Conservation (phyloP, 2,888 invertebrate genomes). For the Cheilosia pagana region DNA sequence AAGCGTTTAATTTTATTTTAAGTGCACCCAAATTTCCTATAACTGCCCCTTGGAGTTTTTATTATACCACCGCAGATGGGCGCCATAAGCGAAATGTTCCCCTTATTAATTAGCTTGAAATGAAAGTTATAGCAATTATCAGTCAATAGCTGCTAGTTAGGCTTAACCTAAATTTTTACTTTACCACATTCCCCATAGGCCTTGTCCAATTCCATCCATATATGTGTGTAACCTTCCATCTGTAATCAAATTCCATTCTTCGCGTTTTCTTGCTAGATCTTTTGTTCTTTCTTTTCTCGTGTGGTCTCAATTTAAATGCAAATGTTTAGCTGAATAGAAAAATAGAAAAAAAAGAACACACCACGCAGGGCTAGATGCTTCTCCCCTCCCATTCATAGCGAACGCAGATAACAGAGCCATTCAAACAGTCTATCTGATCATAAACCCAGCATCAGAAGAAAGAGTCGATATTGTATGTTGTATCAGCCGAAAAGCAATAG, state of each 20-base stretch:
- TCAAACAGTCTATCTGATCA: slow-evolving; percentile 35
- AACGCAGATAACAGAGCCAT: slow-evolving; percentile 68
- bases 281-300: slow-evolving; percentile 51
- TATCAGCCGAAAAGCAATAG: slow-evolving; percentile 51
- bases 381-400: slow-evolving; percentile 13
- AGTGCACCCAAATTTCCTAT: no score
- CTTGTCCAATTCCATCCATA: neutral
- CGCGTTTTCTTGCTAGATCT: neutral
- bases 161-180: neutral
- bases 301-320: slow-evolving; percentile 74
- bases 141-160: slow-evolving; percentile 24
- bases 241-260: slow-evolving; percentile 63
- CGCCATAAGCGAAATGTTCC: no score
- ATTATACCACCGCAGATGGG: no score
- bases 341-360: neutral
- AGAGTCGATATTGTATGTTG: neutral
- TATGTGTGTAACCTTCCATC: slow-evolving; percentile 34
- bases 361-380: slow-evolving; percentile 5
- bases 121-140: neutral
- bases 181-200: neutral
- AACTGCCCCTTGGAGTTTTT: no score
- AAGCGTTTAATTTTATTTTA: no score
- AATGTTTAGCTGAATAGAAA: slow-evolving; percentile 40
- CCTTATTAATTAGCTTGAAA: no score
- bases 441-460: slow-evolving; percentile 23